Conservation (phyloP, 2,888 invertebrate species). For the Acanthoscelides obtectus region DNA sequence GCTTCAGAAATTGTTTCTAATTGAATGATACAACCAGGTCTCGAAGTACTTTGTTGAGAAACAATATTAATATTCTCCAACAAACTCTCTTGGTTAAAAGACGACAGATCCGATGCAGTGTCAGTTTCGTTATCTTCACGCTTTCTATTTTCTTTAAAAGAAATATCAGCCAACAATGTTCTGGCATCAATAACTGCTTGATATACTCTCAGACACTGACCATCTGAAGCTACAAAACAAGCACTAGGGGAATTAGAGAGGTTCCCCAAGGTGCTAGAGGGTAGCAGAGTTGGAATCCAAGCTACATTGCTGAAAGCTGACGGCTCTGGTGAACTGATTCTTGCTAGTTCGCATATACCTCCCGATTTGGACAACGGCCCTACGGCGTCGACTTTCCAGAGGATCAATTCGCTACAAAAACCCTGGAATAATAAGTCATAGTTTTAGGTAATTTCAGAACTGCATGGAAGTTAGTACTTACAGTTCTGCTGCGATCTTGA, state of each 20-base stretch:
- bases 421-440: conserved; percentile 54
- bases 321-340: conserved; percentile 92
- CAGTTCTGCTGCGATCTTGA: conserved; percentile 30
- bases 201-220: conserved; percentile 87
- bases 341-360: conserved; percentile 92
- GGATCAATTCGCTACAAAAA: conserved; percentile 94
- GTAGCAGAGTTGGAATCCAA: conserved; percentile 96
- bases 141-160: conserved; percentile 64
- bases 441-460: background rate
- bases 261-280: conserved; percentile 91
- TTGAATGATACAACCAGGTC: conserved; percentile 99
- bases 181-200: conserved; percentile 98
- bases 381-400: conserved; percentile 98
- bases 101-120: conserved; percentile 74
- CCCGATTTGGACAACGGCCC: conserved; percentile 97
- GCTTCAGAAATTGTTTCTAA: conserved; percentile 92
- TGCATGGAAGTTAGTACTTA: conserved; percentile 20
- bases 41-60: conserved; percentile 95
- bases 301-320: conserved; percentile 97
- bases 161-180: conserved; percentile 87
- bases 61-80: conserved; percentile 88
- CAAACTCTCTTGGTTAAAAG: conserved; percentile 53
- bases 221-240: conserved; percentile 98
- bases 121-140: conserved; percentile 70
- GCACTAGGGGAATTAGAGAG: conserved; percentile 97